phyloP scores from a whole-genome alignment of 2,113 vertebrate species.

The Malaclemys terrapin region DNA sequence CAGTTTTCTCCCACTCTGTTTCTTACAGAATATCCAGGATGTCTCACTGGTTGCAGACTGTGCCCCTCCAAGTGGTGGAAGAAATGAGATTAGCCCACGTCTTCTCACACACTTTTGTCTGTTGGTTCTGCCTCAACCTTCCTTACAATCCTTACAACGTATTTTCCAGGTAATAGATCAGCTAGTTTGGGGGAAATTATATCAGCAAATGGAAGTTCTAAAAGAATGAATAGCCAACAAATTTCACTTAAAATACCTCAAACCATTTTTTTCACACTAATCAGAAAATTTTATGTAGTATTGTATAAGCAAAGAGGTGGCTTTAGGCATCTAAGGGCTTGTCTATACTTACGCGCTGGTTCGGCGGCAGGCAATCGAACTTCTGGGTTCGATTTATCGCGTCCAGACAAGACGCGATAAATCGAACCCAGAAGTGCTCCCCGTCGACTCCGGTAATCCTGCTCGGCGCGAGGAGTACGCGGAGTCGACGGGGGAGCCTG shows the following conservation, averaged over 20 bases:
- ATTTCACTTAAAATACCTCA: not conserved
- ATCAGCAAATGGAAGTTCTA: not conserved
- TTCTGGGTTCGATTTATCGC: too few species aligned
- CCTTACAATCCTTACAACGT: slow-evolving; percentile 53
- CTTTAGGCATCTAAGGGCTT: not conserved
- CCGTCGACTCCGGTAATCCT: too few species aligned
- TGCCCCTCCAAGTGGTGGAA: slow-evolving; percentile 21
- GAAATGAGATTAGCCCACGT: slow-evolving; percentile 56
- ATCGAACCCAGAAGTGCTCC: too few species aligned
- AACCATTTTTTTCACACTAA: not conserved
- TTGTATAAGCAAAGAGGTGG: not conserved
- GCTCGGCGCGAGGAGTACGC: too few species aligned
- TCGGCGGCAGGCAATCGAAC: too few species aligned
- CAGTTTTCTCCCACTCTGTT: not conserved
- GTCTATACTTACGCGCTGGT: too few species aligned
- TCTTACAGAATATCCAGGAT: slow-evolving; percentile 61
- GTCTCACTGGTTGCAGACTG: slow-evolving; percentile 69
- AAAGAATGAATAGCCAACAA: not conserved
- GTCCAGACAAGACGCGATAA: too few species aligned
- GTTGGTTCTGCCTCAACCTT: slow-evolving; percentile 70
- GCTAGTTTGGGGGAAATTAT: not conserved
- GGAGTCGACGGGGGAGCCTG: too few species aligned
- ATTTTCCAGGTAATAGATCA: slow-evolving; percentile 66
- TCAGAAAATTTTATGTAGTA: not conserved
- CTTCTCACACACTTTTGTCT: slow-evolving; percentile 74